phyloP scores from a whole-genome alignment of 2,113 vertebrate species.

The Astur gentilis region DNA sequence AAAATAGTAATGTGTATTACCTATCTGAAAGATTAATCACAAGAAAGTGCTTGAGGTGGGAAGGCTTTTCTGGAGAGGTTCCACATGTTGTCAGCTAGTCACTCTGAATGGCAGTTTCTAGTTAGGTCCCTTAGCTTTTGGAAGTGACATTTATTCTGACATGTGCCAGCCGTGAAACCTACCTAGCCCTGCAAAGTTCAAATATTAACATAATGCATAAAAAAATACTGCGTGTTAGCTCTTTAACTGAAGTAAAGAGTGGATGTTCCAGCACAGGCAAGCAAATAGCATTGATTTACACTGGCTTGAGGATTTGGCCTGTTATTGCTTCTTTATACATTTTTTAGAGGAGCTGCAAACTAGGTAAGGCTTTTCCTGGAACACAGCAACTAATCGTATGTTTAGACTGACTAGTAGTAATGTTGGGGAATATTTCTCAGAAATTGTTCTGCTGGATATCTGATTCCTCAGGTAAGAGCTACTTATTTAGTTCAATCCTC shows the following conservation, averaged over 20 bases:
- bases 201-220: not conserved
- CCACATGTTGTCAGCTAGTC: not conserved
- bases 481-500: not conserved
- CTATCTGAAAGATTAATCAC: not conserved
- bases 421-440: not conserved
- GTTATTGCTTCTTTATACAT: not conserved
- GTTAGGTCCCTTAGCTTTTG: not conserved
- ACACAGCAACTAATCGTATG: not conserved
- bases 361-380: not conserved
- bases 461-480: not conserved
- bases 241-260: not conserved
- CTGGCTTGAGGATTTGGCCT: not conserved
- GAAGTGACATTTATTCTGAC: not conserved
- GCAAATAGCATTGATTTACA: not conserved
- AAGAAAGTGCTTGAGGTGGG: not conserved
- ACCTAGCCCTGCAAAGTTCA: not conserved
- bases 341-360: not conserved
- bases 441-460: not conserved
- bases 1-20: not conserved
- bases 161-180: not conserved
- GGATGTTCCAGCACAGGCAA: not conserved
- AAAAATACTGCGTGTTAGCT: not conserved
- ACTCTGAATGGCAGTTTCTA: not conserved
- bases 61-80: not conserved
- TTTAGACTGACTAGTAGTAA: not conserved